Conservation (phyloP, 2,797 vertebrate species). For the Poecilia picta region DNA sequence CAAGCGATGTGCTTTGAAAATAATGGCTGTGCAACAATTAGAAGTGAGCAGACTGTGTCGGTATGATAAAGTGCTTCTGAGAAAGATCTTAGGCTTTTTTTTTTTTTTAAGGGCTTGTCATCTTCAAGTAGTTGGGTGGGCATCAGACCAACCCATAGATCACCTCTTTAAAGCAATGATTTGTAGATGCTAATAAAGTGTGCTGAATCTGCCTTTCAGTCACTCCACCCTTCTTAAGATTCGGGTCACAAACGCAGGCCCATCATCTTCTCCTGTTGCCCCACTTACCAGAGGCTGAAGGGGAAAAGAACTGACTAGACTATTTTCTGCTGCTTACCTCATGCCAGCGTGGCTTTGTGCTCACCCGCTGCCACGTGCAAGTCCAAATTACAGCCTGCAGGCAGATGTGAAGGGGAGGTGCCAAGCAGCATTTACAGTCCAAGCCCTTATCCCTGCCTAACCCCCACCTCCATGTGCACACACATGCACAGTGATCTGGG, state of each 20-base stretch:
- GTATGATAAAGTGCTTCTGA: slow-evolving; percentile 14
- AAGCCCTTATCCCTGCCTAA: slow-evolving; percentile 52
- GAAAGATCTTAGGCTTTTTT: slow-evolving; percentile 26
- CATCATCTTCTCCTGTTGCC: slow-evolving; percentile 43
- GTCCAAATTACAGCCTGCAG: slow-evolving; percentile 80
- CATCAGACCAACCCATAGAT: slow-evolving; percentile 41
- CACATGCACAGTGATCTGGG: slow-evolving; percentile 29
- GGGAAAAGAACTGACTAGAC: slow-evolving; percentile 63
- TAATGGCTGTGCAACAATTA: background rate
- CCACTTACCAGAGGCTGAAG: slow-evolving; percentile 53
- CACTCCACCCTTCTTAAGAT: slow-evolving; percentile 56
- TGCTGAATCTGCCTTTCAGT: slow-evolving; percentile 34
- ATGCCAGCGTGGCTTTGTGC: slow-evolving; percentile 76
- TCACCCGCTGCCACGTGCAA: slow-evolving; percentile 76
- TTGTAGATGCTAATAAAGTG: slow-evolving; percentile 34
- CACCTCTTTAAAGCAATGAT: slow-evolving; percentile 52
- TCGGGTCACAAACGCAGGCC: slow-evolving; percentile 58
- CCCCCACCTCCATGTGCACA: slow-evolving; percentile 22
- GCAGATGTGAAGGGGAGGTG: slow-evolving; percentile 70
- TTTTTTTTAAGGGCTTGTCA: slow-evolving; percentile 18
- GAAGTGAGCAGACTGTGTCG: slow-evolving; percentile 7
- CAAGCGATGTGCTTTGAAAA: slow-evolving; percentile 1
- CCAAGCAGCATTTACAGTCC: slow-evolving; percentile 56
- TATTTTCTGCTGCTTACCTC: slow-evolving; percentile 80
- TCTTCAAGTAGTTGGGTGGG: slow-evolving; percentile 47